Evolutionary conservation across 1,140 invertebrate species (phyloP).

Genomic region (Teleogryllus occipitalis): DNA sequence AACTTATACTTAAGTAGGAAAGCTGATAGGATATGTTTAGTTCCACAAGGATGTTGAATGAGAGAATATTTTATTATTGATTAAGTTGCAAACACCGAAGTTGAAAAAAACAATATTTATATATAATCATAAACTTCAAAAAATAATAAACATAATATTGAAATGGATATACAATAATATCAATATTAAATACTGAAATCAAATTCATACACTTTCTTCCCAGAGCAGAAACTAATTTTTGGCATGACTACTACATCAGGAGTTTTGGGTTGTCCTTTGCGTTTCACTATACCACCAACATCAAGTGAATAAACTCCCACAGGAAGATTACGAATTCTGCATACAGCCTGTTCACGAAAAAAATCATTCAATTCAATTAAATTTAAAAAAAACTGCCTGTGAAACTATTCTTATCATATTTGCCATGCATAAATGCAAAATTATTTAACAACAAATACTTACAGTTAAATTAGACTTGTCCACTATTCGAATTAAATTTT

Average conservation of each 20-base stretch:
- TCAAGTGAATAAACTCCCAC: not conserved
- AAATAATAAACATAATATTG: not conserved
- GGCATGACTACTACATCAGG: not conserved
- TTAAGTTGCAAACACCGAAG: too few species aligned
- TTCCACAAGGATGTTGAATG: too few species aligned
- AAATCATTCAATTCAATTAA: not conserved
- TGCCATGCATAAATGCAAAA: not conserved
- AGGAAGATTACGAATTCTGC: not conserved
- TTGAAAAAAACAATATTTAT: not conserved
- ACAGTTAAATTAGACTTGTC: conserved; percentile 47
- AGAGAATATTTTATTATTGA: too few species aligned
- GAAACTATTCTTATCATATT: not conserved
- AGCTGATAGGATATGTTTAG: too few species aligned
- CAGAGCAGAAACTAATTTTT: not conserved
- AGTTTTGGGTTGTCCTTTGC: not conserved
- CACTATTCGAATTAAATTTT: conserved; percentile 48
- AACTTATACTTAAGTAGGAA: too few species aligned
- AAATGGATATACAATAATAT: not conserved
- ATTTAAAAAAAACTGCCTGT: too few species aligned
- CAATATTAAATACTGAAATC: not conserved
- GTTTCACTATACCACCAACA: not conserved
- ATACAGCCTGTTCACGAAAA: not conserved
- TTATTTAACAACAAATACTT: conserved; percentile 26
- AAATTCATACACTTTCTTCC: not conserved
- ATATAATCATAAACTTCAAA: not conserved